Base-by-base conservation (phyloP, 1,140 invertebrate genomes). In the Ips typographus region DNA sequence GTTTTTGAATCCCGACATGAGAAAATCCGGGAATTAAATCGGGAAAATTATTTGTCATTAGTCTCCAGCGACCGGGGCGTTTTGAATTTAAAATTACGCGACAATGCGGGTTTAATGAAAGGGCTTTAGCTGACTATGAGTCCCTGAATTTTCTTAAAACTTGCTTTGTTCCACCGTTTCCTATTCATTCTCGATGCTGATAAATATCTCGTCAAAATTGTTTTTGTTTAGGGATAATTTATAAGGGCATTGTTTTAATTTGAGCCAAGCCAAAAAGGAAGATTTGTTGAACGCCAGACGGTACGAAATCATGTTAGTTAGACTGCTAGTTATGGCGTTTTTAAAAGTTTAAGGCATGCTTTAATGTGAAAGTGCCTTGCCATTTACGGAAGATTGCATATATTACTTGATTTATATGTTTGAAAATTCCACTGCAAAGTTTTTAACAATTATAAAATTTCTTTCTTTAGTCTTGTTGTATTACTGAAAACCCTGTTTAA, bases 91-190 rank as follows among this genome's bases (percentile, higher is more conserved):
- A 59, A 59, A 59, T 59, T n/a, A 41, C 40, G 39, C 38, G 57
- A 59, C 57, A 59, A 59, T 41, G 57, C 39, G 57, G 40, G 39
- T 59, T 42, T 59, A 59, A 59, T 59, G 57, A 59, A 59, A 59
- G 5, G 57, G 57, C 7, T 59, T 59, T 59, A 42, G 57, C 40
- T 22, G 57, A 41, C 38, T 41, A 41, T 59, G n/a, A 42, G 7
- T 41, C 40, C 37, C 36, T 38, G 38, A 36, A 56, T 56, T 56
- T 56, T 56, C 57, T 59, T 59, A 41, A 59, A 42, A 8, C 42
- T 42, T 37, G 39, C n/a, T 59, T 59, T 59, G 57, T 59, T 42
- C 5, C 22, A 22, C 42, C 39, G 39, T 41, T 59, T 40, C 40
- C 57, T 59, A 22, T 59, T 59, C 2, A 36, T 55, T n/a, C 4